These are phyloP conservation scores for roundworm (Caenorhabditis elegans) DNA, from an alignment of 1,140 invertebrate genomes.

Conservation along the genomic window DNA sequence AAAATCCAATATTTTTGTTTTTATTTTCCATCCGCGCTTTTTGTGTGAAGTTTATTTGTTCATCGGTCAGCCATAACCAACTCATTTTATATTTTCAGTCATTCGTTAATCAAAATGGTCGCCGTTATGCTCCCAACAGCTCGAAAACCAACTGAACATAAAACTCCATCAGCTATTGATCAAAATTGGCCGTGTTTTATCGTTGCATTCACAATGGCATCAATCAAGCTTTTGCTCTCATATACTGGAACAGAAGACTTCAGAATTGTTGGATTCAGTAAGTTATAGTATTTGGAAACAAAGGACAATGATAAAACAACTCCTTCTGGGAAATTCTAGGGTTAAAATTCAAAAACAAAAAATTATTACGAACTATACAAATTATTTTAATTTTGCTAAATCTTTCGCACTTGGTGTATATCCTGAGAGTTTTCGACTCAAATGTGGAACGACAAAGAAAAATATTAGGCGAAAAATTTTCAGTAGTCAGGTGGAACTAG, in stretches of 20 bases:
- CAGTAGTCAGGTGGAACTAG: too few relatives aligned
- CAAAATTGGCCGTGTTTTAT: conserved; percentile 2
- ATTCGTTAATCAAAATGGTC: not conserved
- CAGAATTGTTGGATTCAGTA: not conserved
- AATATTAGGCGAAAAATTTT: too few relatives aligned
- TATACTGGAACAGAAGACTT: not conserved
- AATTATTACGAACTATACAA: too few relatives aligned
- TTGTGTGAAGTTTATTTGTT: not conserved
- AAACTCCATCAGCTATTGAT: not conserved
- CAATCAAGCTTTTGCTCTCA: not conserved
- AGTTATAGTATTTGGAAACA: too few relatives aligned
- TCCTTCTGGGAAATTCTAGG: too few relatives aligned
- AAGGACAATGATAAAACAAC: too few relatives aligned
- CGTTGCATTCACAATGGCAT: not conserved
- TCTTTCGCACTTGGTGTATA: too few relatives aligned
- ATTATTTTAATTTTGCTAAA: too few relatives aligned
- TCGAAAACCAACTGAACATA: not conserved
- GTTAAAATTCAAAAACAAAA: too few relatives aligned
- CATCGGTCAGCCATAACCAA: not conserved
- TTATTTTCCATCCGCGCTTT: not conserved
- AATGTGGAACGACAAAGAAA: too few relatives aligned
- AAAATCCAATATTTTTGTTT: too few relatives aligned
- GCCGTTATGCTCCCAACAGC: not conserved
- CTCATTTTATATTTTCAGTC: not conserved
- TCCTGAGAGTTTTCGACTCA: too few relatives aligned